These are phyloP conservation scores for Diadromus collaris DNA, from an alignment of 2,888 invertebrate species.

Conservation along the genomic window DNA sequence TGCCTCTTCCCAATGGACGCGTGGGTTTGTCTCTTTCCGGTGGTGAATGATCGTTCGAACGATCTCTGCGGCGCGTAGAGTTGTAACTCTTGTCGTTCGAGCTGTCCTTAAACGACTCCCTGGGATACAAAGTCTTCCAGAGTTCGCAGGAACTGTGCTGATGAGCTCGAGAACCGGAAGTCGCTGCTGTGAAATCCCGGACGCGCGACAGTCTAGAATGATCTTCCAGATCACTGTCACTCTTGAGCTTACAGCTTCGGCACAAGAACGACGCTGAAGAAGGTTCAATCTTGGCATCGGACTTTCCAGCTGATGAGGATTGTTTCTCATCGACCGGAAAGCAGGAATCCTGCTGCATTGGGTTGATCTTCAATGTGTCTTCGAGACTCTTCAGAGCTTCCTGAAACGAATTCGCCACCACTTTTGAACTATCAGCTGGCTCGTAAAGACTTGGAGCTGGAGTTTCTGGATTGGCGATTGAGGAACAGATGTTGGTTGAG, in stretches of 20 bases:
- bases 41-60: conserved; percentile 51
- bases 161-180: neutral
- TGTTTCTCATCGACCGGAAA: too few species aligned
- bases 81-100: conserved; percentile 11
- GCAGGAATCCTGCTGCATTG: too few species aligned
- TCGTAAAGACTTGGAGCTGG: conserved; percentile 6
- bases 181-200: conserved; percentile 10
- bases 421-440: neutral
- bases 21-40: conserved; percentile 59
- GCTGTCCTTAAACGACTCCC: conserved; percentile 11
- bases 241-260: conserved; percentile 50
- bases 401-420: conserved; percentile 44
- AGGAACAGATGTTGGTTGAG: conserved; percentile 57
- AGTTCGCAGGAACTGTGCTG: conserved; percentile 6
- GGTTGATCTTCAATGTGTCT: conserved; percentile 47
- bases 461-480: conserved; percentile 42
- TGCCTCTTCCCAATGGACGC: conserved; percentile 9
- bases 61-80: conserved; percentile 3
- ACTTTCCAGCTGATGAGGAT: neutral
- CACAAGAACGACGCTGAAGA: conserved; percentile 49
- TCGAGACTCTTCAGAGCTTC: conserved; percentile 58
- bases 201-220: neutral
- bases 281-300: conserved; percentile 16
- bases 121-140: conserved; percentile 26
- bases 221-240: conserved; percentile 10